Evolutionary conservation across 2,797 vertebrate genomes (phyloP), one percentile per base, ranked within the genome.

Genomic region (Tragelaphus eurycerus): DNA sequence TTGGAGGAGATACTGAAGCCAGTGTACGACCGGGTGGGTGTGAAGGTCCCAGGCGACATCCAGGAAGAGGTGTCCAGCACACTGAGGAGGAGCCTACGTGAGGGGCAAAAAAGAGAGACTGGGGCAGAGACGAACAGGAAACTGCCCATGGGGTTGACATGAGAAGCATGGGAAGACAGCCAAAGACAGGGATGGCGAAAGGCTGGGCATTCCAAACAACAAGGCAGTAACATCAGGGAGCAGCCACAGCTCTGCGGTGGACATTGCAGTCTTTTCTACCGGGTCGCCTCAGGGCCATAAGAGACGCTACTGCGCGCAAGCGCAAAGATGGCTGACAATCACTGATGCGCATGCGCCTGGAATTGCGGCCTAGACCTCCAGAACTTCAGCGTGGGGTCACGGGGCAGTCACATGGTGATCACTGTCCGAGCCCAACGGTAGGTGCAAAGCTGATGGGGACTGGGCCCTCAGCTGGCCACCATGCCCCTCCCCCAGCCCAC

Each of bases 221-320:
- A 71, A 59, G 84, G 7, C 3, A 7, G 3, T 14, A 46, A 17
- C 23, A 6, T 6, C 16, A 89, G 2, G 1, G 46, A 2, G 3
- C 4, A 27, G 15, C 12, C 9, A 4, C 14, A 60, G 50, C 52
- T 82, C 76, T 11, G 0, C 2, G 7, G 25, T 7, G 4, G 25
- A 15, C 21, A 29, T 0, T 0, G 0, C 19, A 1, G 25, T 7
- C 54, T 38, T 52, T 71, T 50, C 7, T 7, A 31, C 15, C 3
- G 25, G 4, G 23, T 59, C n/a, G 17, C 38, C 14, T 62, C 23
- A 34, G 25, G 48, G 11, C 17, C 7, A 0, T 1, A 14, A 5
- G 1, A 3, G 8, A 31, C 4, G 11, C 46, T 74, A 48, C 52
- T 46, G 89, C 7, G 10, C 8, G 10, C 82, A 91, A 59, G 52